phyloP scores from a whole-genome alignment of 2,797 vertebrate genomes.

The Vipera ursinii region DNA sequence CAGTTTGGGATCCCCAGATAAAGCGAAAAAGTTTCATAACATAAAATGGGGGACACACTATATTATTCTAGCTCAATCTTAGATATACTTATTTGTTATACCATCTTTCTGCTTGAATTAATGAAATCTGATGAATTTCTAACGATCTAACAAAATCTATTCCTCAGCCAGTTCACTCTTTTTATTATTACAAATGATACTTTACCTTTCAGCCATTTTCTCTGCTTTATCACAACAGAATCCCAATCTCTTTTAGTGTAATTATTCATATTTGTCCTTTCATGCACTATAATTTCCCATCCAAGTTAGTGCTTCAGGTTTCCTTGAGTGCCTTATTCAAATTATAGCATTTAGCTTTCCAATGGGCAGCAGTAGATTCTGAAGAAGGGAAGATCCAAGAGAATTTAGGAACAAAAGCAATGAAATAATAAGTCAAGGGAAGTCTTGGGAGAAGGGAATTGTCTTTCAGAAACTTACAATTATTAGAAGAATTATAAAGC shows the following conservation, averaged over 20 bases:
- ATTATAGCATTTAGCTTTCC: neutral
- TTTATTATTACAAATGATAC: neutral
- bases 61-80: neutral
- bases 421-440: neutral
- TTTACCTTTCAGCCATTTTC: neutral
- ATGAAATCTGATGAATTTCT: neutral
- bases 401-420: neutral
- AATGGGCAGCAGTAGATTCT: neutral
- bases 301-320: neutral
- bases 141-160: neutral
- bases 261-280: neutral
- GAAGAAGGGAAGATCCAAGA: neutral
- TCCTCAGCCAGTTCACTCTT: neutral
- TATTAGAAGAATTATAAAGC: neutral
- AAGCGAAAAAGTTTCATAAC: neutral
- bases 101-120: neutral
- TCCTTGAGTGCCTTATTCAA: neutral
- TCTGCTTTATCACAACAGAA: neutral
- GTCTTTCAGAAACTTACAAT: neutral
- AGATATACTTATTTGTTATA: neutral
- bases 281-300: neutral
- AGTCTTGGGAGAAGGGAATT: neutral
- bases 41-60: neutral
- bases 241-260: neutral
- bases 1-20: neutral